Percentiles rank a stretch among this genome's conserved stretches.
Conservation (phyloP, 1,140 invertebrate species). For the Micrasema minimum region DNA sequence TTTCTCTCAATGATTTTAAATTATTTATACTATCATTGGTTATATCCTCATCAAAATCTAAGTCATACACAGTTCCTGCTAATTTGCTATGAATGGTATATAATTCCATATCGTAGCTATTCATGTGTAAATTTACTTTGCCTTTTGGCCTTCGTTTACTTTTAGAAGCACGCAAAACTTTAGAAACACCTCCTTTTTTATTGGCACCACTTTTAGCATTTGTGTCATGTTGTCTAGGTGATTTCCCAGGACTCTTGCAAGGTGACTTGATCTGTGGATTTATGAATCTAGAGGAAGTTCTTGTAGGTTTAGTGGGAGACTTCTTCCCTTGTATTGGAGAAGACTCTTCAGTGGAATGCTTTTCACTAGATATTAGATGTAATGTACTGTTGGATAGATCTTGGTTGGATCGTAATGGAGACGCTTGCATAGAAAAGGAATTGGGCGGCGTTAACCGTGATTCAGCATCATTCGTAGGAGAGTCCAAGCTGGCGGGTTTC, state of each 20-base stretch:
- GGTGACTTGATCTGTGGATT: constrained; percentile 73
- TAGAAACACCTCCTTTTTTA: constrained; percentile 66
- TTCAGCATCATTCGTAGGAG: constrained; percentile 59
- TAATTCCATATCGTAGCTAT: constrained; percentile 54
- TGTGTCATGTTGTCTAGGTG: constrained; percentile 71
- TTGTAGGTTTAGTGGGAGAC: constrained; percentile 73
- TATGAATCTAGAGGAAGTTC: constrained; percentile 72
- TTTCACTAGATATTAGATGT: constrained; percentile 59
- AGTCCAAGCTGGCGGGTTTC: constrained; percentile 59
- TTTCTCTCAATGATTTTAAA: constrained; percentile 81
- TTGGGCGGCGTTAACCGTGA: constrained; percentile 60
- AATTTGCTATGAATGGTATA: constrained; percentile 79
- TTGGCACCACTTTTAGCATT: constrained; percentile 55
- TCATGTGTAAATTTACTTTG: constrained; percentile 66
- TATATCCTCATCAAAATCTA: constrained; percentile 87
- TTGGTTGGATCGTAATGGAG: constrained; percentile 45
- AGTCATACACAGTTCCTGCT: constrained; percentile 87
- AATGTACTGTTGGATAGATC: constrained; percentile 45
- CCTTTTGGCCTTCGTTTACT: constrained; percentile 77
- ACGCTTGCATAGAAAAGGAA: constrained; percentile 59
- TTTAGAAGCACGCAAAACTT: constrained; percentile 67
- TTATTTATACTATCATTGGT: constrained; percentile 81
- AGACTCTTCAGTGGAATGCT: constrained; percentile 52
- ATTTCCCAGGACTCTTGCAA: constrained; percentile 80
- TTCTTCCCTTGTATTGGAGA: constrained; percentile 67